Base-by-base conservation (phyloP, 2,797 vertebrate genomes). In the Lemur catta region DNA sequence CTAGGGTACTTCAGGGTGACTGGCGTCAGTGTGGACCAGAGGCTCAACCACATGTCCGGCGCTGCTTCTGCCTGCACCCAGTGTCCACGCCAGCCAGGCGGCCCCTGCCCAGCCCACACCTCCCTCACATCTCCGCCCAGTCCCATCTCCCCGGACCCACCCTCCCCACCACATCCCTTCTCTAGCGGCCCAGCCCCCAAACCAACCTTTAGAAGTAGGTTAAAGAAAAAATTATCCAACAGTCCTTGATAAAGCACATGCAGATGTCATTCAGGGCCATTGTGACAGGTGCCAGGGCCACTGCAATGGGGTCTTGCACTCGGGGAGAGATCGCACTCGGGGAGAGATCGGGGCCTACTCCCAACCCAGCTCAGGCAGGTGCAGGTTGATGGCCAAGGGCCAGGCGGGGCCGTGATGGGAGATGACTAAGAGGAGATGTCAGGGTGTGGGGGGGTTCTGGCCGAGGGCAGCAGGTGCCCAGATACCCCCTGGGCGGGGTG, bases 1-100 rank as follows among this genome's bases (percentile, higher is more conserved):
- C 69, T 14, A 0, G 3, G 52, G n/a, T n/a, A 10, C 35, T 71
- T 74, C 5, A 35, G 11, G 24, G 48, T 24, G 41, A 46, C 4
- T 4, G 0, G 7, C n/a, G 1, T 7, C 22, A 30, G 30, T 8
- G 6, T 7, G 22, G 74, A 7, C 17, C 50, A 20, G n/a, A 82
- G 46, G 28, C 41, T 82, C 38, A 57, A 0, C 4, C 43, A 41
- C 6, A 1, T 0, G 5, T 15, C 50, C 52, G 3, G 30, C 12
- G 4, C 30, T 41, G 52, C 33, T 46, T 69, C 71, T 55, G 17
- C 50, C 26, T 11, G 20, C 33, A 11, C 28, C 11, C 1, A n/a
- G 46, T n/a, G 13, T 26, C 9, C 33, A 18, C 20, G 15, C 20
- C 35, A 61, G 55, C 33, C 17, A 1, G 46, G 30, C 2, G 35